Conservation (phyloP, 2,797 vertebrate genomes). For the Helostoma temminkii region DNA sequence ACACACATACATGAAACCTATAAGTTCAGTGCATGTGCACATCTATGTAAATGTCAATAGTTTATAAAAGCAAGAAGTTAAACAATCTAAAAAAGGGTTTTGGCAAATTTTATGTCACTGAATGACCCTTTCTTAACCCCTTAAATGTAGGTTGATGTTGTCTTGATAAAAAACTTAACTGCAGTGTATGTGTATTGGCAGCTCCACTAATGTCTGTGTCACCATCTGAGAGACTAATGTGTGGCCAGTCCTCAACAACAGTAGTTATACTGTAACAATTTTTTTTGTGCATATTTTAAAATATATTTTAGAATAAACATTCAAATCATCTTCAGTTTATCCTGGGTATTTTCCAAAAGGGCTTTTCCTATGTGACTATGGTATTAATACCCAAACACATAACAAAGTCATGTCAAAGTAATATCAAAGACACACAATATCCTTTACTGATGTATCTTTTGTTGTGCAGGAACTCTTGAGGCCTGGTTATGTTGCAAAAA, state of each 20-base stretch:
- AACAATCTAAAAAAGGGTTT: no score
- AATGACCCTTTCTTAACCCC: no score
- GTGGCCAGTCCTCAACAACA: conserved; percentile 1
- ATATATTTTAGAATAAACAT: conserved; percentile 23
- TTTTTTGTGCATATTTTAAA: conserved; percentile 26
- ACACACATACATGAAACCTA: no score
- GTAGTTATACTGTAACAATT: conserved; percentile 9
- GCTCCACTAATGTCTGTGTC: conserved; percentile 2
- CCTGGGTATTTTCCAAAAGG: conserved; percentile 20
- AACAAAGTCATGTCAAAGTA: no score
- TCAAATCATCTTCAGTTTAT: conserved; percentile 27
- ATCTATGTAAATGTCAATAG: no score
- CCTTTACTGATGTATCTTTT: conserved; percentile 11
- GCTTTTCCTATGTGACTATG: conserved; percentile 23
- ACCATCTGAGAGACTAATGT: conserved; percentile 8
- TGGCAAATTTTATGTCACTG: no score
- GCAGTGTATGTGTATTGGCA: conserved; percentile 2
- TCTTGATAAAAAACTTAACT: not conserved
- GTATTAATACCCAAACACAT: conserved; percentile 14
- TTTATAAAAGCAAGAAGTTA: no score
- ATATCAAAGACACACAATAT: conserved; percentile 7
- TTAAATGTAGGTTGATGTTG: not conserved
- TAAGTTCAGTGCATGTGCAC: no score
- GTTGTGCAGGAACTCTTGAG: conserved; percentile 29
- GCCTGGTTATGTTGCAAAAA: conserved; percentile 2